These are phyloP conservation scores for Calephelis nemesis DNA, from an alignment of 1,140 invertebrate species.

Conservation along the genomic window DNA sequence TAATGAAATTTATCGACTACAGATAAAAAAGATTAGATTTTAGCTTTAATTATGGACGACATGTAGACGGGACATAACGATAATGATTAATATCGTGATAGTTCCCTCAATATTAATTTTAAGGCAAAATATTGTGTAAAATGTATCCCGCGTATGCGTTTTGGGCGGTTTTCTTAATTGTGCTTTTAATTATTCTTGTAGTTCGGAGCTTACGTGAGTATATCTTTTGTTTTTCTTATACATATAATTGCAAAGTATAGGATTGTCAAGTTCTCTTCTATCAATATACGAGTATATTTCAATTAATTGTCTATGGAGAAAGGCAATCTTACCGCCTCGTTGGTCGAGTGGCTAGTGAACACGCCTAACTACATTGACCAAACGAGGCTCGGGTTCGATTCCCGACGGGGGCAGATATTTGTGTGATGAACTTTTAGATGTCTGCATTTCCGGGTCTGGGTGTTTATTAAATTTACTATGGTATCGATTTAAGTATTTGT, in stretches of 20 bases:
- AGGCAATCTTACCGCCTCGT: too few species aligned
- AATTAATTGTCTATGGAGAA: too few species aligned
- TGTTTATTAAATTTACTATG: too few species aligned
- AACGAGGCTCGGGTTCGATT: too few species aligned
- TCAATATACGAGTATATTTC: too few species aligned
- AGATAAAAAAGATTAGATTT: conserved; percentile 15
- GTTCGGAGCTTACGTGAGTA: conserved; percentile 18
- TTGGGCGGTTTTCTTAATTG: conserved; percentile 25
- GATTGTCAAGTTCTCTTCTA: too few species aligned
- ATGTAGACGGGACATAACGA: neutral
- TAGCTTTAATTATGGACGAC: conserved; percentile 3
- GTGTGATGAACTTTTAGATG: too few species aligned
- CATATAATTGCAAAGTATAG: neutral
- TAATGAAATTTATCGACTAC: neutral
- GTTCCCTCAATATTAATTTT: conserved; percentile 13
- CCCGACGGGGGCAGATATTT: too few species aligned
- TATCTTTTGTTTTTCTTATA: neutral
- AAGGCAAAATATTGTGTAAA: conserved; percentile 12
- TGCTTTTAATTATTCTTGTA: conserved; percentile 1
- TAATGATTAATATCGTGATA: conserved; percentile 9
- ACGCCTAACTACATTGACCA: too few species aligned
- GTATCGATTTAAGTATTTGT: too few species aligned
- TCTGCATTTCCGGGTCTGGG: too few species aligned
- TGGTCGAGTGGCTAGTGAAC: too few species aligned
- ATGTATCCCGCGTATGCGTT: conserved; percentile 30